These are phyloP conservation scores for Horisme vitalbata DNA, from an alignment of 2,888 invertebrate genomes.

Conservation along the genomic window DNA sequence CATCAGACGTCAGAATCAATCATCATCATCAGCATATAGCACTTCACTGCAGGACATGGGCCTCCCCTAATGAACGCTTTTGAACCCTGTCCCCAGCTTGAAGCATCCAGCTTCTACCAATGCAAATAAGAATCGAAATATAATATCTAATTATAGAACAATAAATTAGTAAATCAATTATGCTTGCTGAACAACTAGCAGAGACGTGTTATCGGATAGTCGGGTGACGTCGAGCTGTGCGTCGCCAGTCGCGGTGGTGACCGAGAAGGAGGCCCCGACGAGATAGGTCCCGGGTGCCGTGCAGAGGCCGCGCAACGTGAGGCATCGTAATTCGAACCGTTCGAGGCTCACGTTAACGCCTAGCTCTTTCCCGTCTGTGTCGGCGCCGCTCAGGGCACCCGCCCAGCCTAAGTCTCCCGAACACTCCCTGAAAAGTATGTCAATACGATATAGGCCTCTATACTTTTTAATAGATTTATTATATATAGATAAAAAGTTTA, in stretches of 20 bases:
- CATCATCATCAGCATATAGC: too few species aligned
- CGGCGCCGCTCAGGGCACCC: slow-evolving; percentile 68
- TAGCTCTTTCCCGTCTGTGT: slow-evolving; percentile 58
- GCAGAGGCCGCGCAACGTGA: slow-evolving; percentile 84
- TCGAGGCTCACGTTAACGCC: slow-evolving; percentile 70
- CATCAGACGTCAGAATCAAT: too few species aligned
- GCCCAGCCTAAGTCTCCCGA: slow-evolving; percentile 70
- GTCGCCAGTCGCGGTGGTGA: slow-evolving; percentile 43
- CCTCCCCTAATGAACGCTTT: too few species aligned
- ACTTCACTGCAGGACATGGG: too few species aligned
- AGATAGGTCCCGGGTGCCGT: slow-evolving; percentile 87
- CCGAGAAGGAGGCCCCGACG: slow-evolving; percentile 84
- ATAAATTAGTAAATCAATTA: too few species aligned
- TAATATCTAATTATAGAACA: too few species aligned
- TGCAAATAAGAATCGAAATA: too few species aligned
- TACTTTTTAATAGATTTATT: too few species aligned
- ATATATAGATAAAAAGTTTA: too few species aligned
- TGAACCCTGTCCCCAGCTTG: too few species aligned
- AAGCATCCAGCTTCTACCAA: too few species aligned
- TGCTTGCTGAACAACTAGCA: slow-evolving; percentile 62
- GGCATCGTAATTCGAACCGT: slow-evolving; percentile 77
- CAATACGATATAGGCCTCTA: too few species aligned
- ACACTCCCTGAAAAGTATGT: slow-evolving; percentile 62
- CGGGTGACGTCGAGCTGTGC: slow-evolving; percentile 44
- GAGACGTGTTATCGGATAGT: slow-evolving; percentile 59